phyloP scores from a whole-genome alignment of 2,888 invertebrate genomes.

The Nephrotoma guestfalica region DNA sequence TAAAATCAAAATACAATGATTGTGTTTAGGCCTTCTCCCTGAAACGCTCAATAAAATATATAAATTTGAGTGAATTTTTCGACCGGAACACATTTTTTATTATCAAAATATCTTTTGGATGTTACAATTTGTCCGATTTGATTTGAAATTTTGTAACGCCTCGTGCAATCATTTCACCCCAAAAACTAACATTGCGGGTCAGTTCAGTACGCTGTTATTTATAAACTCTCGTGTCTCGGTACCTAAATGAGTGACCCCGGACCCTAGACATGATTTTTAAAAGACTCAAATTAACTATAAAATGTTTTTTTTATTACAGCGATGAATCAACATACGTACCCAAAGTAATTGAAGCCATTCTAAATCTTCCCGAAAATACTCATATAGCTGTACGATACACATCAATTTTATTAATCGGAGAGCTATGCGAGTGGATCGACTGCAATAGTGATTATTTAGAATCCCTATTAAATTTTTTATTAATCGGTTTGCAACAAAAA shows the following conservation, averaged over 20 bases:
- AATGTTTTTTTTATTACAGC: constrained; percentile 34
- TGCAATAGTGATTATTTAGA: constrained; percentile 68
- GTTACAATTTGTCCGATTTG: too few species aligned
- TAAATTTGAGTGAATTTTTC: too few species aligned
- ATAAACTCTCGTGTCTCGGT: too few species aligned
- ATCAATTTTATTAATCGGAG: constrained; percentile 73
- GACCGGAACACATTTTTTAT: too few species aligned
- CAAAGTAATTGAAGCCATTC: constrained; percentile 81
- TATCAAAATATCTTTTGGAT: too few species aligned
- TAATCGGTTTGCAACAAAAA: constrained; percentile 53
- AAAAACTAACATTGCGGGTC: neutral
- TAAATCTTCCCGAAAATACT: constrained; percentile 64
- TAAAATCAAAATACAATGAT: too few species aligned
- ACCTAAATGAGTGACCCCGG: too few species aligned
- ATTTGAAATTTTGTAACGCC: too few species aligned
- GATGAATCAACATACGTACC: constrained; percentile 87
- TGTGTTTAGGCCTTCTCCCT: too few species aligned
- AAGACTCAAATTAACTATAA: neutral
- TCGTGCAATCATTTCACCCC: neutral
- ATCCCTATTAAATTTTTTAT: constrained; percentile 65
- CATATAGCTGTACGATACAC: constrained; percentile 84
- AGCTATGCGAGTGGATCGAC: constrained; percentile 91
- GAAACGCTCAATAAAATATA: too few species aligned
- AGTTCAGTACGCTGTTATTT: too few species aligned
- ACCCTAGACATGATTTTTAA: too few species aligned